Evolutionary conservation across 2,797 vertebrate genomes (phyloP).

Genomic region (Arnoldichthys spilopterus): DNA sequence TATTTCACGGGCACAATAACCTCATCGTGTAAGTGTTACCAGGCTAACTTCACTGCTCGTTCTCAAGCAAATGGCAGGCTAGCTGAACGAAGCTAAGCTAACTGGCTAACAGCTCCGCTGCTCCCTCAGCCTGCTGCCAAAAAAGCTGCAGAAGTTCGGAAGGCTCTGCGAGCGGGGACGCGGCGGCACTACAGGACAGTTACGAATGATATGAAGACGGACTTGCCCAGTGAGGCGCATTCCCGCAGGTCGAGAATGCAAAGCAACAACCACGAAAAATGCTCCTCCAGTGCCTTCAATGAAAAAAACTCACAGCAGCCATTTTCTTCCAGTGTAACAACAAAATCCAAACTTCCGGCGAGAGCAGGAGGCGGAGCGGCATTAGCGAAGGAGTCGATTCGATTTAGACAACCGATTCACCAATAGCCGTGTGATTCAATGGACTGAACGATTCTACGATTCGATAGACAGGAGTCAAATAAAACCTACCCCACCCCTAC

Average conservation of each 20-base stretch:
- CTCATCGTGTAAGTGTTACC: not conserved
- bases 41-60: slow-evolving; percentile 30
- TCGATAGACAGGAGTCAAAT: too few relatives aligned
- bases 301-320: slow-evolving; percentile 84
- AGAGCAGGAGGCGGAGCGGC: slow-evolving; percentile 70
- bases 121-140: slow-evolving; percentile 49
- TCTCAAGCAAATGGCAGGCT: slow-evolving; percentile 32
- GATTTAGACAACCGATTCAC: not conserved
- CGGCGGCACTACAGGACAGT: slow-evolving; percentile 39
- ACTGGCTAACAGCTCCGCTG: slow-evolving; percentile 44
- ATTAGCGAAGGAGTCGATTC: not conserved
- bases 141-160: slow-evolving; percentile 67
- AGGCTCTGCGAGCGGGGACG: slow-evolving; percentile 54
- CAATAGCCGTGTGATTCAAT: not conserved
- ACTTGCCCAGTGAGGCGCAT: slow-evolving; percentile 79
- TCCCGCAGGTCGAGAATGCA: slow-evolving; percentile 69
- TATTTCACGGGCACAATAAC: not conserved
- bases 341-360: slow-evolving; percentile 86
- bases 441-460: not conserved
- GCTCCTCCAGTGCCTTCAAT: slow-evolving; percentile 81
- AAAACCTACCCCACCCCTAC: too few relatives aligned
- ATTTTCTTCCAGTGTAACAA: slow-evolving; percentile 88
- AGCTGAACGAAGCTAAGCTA: slow-evolving; percentile 12
- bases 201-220: slow-evolving; percentile 46
- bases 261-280: slow-evolving; percentile 67